These are phyloP conservation scores for Megaceryle torquata DNA, from an alignment of 2,113 vertebrate genomes.

Conservation along the genomic window DNA sequence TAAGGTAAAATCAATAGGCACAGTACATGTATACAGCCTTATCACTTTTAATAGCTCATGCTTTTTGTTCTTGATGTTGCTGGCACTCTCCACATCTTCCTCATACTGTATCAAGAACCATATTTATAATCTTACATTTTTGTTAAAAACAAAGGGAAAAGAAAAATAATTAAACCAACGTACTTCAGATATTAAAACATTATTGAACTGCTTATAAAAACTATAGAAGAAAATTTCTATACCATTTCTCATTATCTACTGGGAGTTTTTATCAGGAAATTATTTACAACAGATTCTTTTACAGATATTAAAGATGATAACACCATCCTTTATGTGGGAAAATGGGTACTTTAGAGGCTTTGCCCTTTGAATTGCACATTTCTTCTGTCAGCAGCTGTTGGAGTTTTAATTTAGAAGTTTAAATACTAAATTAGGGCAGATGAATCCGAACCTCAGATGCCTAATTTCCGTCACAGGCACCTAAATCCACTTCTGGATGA, in stretches of 20 bases:
- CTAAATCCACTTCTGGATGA: background rate
- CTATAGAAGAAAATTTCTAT: background rate
- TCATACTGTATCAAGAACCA: background rate
- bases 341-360: background rate
- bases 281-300: background rate
- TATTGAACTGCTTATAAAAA: background rate
- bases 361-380: background rate
- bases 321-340: background rate
- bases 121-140: background rate
- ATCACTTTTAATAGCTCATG: background rate
- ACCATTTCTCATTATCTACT: background rate
- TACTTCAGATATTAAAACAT: background rate
- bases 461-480: background rate
- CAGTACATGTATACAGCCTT: accelerated
- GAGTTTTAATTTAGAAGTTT: background rate
- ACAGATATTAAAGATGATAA: background rate
- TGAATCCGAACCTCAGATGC: background rate
- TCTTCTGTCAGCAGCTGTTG: background rate
- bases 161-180: background rate
- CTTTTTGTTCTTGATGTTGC: background rate
- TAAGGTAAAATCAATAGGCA: background rate
- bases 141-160: background rate
- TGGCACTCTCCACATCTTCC: background rate
- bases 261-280: background rate
- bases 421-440: background rate